Evolutionary conservation across 2,113 vertebrate species (phyloP), one percentile per base, ranked within the genome.

Genomic region (Pedetes capensis): DNA sequence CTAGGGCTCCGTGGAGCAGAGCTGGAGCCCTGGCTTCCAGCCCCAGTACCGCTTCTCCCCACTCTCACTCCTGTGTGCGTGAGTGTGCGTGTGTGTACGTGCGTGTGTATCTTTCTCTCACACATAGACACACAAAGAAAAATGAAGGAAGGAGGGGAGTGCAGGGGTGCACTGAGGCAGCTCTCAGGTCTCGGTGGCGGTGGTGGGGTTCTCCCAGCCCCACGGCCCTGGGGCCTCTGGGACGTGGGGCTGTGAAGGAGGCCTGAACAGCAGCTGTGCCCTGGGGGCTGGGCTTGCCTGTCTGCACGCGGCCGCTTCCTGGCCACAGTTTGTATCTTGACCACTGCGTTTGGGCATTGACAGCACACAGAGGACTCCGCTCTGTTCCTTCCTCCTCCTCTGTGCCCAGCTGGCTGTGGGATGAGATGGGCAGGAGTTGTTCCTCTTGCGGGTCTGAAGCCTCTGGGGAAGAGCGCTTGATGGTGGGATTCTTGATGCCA

Each of bases 221-320:
- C 22, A 71, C 49, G 69, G 55, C 68, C 14, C 0, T 42, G 25
- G 55, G 85, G 72, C 79, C 76, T 71, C 64, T 79, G 53, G 59
- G 85, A 71, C 51, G 55, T 71, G 34, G 39, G 83, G 34, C 63
- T 51, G 39, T 80, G 83, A 71, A 51, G 32, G 90, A 83, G 75
- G n/a, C 17, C 17, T 6, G 34, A 12, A 10, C 13, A 16, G 6
- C 66, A 93, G 72, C 44, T 88, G 78, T 27, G 39, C 61, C 42
- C 6, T n/a, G 47, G 66, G 66, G 74, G 23, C 53, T 93, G 76
- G 75, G 78, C 75, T 95, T 85, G 20, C 39, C 47, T 96, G 0
- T 95, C 72, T 96, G 32, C 64, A 81, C 16, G 14, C 79, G 44
- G 18, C 57, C 51, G 79, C 68, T 92, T 95, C 55, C 82, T 95